Conservation (phyloP, 2,888 invertebrate genomes). For the Cepaea hortensis region DNA sequence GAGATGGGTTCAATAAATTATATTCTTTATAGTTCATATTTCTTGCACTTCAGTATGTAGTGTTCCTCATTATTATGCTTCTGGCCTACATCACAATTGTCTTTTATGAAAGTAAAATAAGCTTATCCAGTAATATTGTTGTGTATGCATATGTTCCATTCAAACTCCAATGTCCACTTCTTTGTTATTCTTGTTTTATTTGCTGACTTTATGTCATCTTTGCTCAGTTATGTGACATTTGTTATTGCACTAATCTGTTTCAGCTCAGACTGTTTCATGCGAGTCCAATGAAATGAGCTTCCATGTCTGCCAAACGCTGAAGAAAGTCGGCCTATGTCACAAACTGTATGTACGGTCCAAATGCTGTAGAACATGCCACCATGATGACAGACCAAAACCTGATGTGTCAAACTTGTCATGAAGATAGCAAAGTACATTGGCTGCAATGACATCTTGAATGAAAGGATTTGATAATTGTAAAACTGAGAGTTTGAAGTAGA, state of each 20-base stretch:
- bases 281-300: constrained; percentile 67
- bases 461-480: background rate
- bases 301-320: constrained; percentile 66
- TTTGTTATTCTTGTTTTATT: too few relatives aligned
- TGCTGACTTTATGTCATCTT: too few relatives aligned
- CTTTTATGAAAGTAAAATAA: too few relatives aligned
- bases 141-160: too few relatives aligned
- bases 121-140: too few relatives aligned
- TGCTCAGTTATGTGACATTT: too few relatives aligned
- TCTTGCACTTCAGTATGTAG: too few relatives aligned
- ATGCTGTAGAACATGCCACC: constrained; percentile 71
- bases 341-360: constrained; percentile 69
- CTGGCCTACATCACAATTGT: too few relatives aligned
- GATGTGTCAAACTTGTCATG: constrained; percentile 36
- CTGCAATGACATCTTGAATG: background rate
- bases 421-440: background rate
- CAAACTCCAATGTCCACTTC: too few relatives aligned
- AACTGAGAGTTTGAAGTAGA: background rate
- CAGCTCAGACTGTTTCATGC: constrained; percentile 63
- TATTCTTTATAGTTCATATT: too few relatives aligned
- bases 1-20: too few relatives aligned
- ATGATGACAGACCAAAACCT: constrained; percentile 51
- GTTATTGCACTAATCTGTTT: constrained; percentile 38
- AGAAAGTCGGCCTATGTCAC: constrained; percentile 68
- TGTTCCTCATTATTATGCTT: too few relatives aligned